Percentiles rank a stretch among this genome's conserved stretches.
Conservation (phyloP, 2,113 vertebrate species). For the Hyla sarda region DNA sequence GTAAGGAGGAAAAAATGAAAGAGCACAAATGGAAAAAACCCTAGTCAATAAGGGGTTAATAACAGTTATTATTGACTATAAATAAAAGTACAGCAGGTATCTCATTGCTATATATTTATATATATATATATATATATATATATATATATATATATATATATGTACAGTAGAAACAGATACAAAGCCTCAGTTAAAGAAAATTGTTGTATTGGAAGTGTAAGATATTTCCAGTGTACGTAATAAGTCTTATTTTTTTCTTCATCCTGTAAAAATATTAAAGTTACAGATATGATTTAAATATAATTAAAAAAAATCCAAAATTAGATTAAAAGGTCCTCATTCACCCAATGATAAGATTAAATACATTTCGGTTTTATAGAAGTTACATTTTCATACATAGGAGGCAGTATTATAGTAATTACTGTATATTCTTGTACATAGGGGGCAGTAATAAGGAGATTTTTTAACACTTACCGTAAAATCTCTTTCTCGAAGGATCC, state of each 20-base stretch:
- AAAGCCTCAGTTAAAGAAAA: not conserved
- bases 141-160: not conserved
- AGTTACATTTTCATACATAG: not conserved
- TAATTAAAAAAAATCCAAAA: not conserved
- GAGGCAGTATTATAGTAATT: too few species aligned
- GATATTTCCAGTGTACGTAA: not conserved
- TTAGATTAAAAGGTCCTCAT: too few species aligned
- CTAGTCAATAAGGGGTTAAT: too few species aligned
- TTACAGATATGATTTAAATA: not conserved
- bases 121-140: not conserved
- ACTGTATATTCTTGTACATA: not conserved
- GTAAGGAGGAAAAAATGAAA: too few species aligned
- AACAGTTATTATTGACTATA: not conserved
- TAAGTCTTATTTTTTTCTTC: not conserved
- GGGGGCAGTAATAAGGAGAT: too few species aligned
- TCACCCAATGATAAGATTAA: too few species aligned
- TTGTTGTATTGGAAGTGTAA: not conserved
- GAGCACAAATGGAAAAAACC: too few species aligned
- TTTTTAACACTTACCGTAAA: too few species aligned
- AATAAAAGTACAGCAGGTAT: not conserved
- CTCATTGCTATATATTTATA: not conserved
- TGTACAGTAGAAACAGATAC: not conserved
- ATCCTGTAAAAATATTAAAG: not conserved
- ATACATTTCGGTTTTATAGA: not conserved
- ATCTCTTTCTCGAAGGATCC: too few species aligned